A percentile compares a stretch with the other conserved stretches of the same genome.
phyloP scores from a whole-genome alignment of 2,888 invertebrate species.

The Acanthoscelides obtectus region DNA sequence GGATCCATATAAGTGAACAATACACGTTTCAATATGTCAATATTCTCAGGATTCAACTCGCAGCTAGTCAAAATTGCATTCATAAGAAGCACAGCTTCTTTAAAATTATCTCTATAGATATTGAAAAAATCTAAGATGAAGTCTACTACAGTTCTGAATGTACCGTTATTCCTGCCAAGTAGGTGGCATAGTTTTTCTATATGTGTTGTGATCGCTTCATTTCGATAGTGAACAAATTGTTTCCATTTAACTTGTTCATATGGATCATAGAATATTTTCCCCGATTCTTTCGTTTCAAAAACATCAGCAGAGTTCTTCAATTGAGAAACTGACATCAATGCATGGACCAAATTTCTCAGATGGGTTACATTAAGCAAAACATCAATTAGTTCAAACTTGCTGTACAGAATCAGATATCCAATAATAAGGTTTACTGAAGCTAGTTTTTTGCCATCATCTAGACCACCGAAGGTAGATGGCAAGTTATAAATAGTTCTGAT shows the following conservation, averaged over 20 bases:
- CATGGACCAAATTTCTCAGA: conserved; percentile 54
- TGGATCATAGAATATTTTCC: neutral
- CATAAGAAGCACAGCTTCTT: conserved; percentile 59
- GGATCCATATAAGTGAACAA: conserved; percentile 48
- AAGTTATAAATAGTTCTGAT: conserved; percentile 55
- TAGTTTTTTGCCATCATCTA: conserved; percentile 61
- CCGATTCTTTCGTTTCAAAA: conserved; percentile 27
- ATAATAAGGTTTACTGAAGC: conserved; percentile 59
- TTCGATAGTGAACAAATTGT: conserved; percentile 56
- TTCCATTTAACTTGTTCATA: conserved; percentile 51
- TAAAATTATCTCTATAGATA: conserved; percentile 50
- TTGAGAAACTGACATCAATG: conserved; percentile 53
- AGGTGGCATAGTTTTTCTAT: conserved; percentile 54
- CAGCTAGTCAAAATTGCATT: conserved; percentile 45
- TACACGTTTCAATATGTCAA: conserved; percentile 24
- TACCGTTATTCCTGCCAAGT: conserved; percentile 52
- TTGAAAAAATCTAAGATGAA: conserved; percentile 57
- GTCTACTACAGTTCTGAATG: conserved; percentile 57
- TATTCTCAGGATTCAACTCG: conserved; percentile 9
- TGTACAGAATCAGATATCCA: conserved; percentile 62
- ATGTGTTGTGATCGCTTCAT: conserved; percentile 46
- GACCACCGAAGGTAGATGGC: conserved; percentile 63
- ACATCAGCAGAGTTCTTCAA: conserved; percentile 49
- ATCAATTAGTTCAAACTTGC: conserved; percentile 52
- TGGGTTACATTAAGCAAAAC: conserved; percentile 54